phyloP scores from a whole-genome alignment of 1,140 invertebrate genomes.

The Brachionus rotundiformis region DNA sequence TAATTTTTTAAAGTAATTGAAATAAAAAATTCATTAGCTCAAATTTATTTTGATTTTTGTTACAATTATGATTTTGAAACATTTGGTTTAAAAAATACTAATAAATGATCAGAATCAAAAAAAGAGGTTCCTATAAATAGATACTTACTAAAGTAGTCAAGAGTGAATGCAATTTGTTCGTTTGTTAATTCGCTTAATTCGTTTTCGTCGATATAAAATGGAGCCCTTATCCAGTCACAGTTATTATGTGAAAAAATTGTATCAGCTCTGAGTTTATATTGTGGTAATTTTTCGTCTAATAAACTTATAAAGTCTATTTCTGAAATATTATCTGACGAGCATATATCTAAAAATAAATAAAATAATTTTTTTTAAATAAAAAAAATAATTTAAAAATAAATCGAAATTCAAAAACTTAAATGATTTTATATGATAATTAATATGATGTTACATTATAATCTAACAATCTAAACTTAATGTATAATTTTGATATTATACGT shows the following conservation, averaged over 20 bases:
- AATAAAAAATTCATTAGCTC: too few relatives aligned
- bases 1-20: too few relatives aligned
- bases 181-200: constrained; percentile 80
- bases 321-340: constrained; percentile 36
- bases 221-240: constrained; percentile 87
- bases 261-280: constrained; percentile 87
- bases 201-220: constrained; percentile 67
- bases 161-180: constrained; percentile 88
- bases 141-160: constrained; percentile 95
- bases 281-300: constrained; percentile 89
- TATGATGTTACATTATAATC: too few relatives aligned
- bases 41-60: too few relatives aligned
- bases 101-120: too few relatives aligned
- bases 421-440: too few relatives aligned
- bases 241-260: constrained; percentile 93
- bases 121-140: too few relatives aligned
- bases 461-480: too few relatives aligned
- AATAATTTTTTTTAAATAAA: not conserved
- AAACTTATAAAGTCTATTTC: constrained; percentile 68
- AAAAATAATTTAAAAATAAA: not conserved
- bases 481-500: too few relatives aligned
- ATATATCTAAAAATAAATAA: not conserved
- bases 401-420: too few relatives aligned
- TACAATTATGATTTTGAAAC: too few relatives aligned
- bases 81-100: too few relatives aligned